A percentile compares a stretch with the other conserved stretches of the same genome.
Evolutionary conservation across 2,797 vertebrate species (phyloP).

Genomic region (Girardinus metallicus): DNA sequence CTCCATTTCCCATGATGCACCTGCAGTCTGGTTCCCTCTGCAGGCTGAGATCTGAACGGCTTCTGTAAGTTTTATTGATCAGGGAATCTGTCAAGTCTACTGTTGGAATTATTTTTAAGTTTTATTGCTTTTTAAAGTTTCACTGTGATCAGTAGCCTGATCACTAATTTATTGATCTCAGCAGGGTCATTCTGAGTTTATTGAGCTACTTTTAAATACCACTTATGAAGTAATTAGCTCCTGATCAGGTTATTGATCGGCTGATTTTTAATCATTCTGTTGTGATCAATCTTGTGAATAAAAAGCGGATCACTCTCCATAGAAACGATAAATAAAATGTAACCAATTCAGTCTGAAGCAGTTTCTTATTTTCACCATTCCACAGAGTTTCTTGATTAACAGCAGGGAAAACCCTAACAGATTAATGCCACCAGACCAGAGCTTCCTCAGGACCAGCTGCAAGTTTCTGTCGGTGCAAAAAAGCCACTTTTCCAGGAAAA

Average conservation of each 20-base stretch:
- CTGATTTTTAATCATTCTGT: neutral
- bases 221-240: neutral
- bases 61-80: neutral
- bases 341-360: neutral
- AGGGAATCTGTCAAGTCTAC: too few species aligned
- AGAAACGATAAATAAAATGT: neutral
- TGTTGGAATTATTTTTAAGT: neutral
- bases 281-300: neutral
- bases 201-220: neutral
- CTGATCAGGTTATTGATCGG: neutral
- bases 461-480: neutral
- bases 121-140: neutral
- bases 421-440: neutral
- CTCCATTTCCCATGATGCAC: conserved; percentile 1
- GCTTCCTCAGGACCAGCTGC: neutral
- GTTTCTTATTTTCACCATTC: neutral
- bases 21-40: neutral
- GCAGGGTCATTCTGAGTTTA: neutral
- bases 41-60: neutral
- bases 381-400: neutral
- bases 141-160: neutral
- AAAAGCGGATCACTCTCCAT: neutral
- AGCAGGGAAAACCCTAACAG: neutral
- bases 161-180: neutral
- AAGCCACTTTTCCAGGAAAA: neutral